These are phyloP conservation scores for Chionodraco myersi DNA, from an alignment of 2,113 vertebrate genomes.

Conservation along the genomic window DNA sequence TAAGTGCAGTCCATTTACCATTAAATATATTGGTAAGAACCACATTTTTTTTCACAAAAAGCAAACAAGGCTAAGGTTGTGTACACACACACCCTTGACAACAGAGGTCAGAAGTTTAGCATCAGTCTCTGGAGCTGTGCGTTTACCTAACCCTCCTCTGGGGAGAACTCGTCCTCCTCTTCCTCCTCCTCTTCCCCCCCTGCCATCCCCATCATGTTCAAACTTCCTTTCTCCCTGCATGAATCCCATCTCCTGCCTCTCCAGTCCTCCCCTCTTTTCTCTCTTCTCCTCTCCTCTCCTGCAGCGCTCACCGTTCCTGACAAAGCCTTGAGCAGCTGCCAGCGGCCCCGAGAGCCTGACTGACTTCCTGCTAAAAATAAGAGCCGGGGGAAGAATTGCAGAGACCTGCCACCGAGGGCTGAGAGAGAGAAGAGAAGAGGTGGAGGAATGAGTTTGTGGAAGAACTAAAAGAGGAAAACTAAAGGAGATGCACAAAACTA, in stretches of 20 bases:
- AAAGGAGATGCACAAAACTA: neutral
- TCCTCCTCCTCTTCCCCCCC: neutral
- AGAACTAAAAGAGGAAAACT: neutral
- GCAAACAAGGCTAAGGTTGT: too few species aligned
- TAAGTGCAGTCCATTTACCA: too few species aligned
- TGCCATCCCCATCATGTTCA: constrained; percentile 19
- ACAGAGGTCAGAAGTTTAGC: constrained; percentile 40
- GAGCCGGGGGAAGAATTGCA: constrained; percentile 35
- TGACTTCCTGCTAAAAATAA: constrained; percentile 73
- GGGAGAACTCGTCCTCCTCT: constrained; percentile 13
- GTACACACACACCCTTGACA: constrained; percentile 23
- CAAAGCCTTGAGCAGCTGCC: constrained; percentile 72
- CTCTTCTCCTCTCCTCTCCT: constrained; percentile 2
- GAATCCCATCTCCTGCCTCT: constrained; percentile 40
- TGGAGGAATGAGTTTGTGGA: neutral
- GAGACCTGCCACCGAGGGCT: constrained; percentile 41
- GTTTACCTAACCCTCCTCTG: constrained; percentile 16
- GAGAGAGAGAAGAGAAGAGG: neutral
- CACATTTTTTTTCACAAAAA: too few species aligned
- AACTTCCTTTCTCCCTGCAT: constrained; percentile 18
- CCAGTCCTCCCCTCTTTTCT: constrained; percentile 2
- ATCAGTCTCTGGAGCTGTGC: constrained; percentile 28
- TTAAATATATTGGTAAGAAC: too few species aligned
- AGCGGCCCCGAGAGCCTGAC: constrained; percentile 56
- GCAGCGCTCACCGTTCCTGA: constrained; percentile 46